These are phyloP conservation scores for Hartigia nigra DNA, from an alignment of 2,888 invertebrate species.

Conservation along the genomic window DNA sequence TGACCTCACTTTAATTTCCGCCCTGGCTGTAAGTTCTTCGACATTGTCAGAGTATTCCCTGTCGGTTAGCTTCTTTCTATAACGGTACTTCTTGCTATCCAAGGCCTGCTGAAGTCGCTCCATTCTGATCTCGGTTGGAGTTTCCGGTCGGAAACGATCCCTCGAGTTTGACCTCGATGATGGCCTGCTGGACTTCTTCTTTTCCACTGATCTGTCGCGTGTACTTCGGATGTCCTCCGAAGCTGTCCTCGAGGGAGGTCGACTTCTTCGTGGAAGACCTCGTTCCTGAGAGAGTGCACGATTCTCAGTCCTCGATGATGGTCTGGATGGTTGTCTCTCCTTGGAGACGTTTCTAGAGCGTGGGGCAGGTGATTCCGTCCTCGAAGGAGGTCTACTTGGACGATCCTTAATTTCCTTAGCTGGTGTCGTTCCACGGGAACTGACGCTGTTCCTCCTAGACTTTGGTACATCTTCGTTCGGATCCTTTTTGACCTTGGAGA, in stretches of 20 bases:
- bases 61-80: conserved; percentile 30
- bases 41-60: conserved; percentile 23
- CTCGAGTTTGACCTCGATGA: conserved; percentile 54
- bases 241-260: conserved; percentile 30
- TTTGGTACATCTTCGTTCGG: conserved; percentile 16
- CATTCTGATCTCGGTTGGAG: conserved; percentile 61
- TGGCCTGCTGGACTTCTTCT: conserved; percentile 33
- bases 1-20: conserved; percentile 76
- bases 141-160: conserved; percentile 47
- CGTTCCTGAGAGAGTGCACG: conserved; percentile 40
- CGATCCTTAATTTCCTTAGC: conserved; percentile 24
- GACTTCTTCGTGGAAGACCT: conserved; percentile 16
- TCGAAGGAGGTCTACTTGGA: conserved; percentile 39
- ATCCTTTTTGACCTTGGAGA: conserved; percentile 3
- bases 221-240: conserved; percentile 32
- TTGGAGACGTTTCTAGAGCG: conserved; percentile 46
- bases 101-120: conserved; percentile 54
- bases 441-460: conserved; percentile 25
- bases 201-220: conserved; percentile 32
- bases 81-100: conserved; percentile 41
- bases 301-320: conserved; percentile 47
- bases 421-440: conserved; percentile 40
- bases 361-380: conserved; percentile 47
- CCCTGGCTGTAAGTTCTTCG: conserved; percentile 69
- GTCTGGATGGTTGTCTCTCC: conserved; percentile 45